phyloP scores from a whole-genome alignment of 2,888 invertebrate genomes.

The Pardosa pseudoannulata region DNA sequence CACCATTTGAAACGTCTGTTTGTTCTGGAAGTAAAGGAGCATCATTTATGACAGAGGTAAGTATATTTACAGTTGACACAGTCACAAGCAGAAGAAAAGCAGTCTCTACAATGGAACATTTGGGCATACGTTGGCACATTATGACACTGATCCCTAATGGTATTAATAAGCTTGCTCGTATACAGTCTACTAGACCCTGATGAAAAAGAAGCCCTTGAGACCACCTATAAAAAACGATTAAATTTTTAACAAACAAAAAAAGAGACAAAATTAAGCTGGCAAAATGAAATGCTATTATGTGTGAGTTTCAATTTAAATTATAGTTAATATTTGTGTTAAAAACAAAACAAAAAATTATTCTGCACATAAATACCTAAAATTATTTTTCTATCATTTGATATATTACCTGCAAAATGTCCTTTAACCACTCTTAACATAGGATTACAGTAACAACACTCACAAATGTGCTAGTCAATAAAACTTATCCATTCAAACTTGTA shows the following conservation, averaged over 20 bases:
- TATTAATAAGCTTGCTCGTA: conserved; percentile 86
- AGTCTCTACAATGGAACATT: conserved; percentile 92
- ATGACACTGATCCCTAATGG: conserved; percentile 88
- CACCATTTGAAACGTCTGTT: conserved; percentile 72
- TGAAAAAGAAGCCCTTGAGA: conserved; percentile 90
- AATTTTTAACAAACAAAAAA: no score
- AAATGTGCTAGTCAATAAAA: no score
- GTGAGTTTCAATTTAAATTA: no score
- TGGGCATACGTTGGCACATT: conserved; percentile 88
- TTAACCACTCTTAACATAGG: no score
- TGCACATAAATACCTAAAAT: no score
- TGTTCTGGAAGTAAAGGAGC: conserved; percentile 86
- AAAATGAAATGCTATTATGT: not conserved
- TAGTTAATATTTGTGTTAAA: no score
- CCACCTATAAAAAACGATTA: conserved; percentile 87
- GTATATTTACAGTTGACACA: conserved; percentile 92
- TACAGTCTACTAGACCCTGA: conserved; percentile 89
- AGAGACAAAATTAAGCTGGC: conserved; percentile 5
- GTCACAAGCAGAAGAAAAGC: conserved; percentile 91
- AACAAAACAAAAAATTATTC: no score
- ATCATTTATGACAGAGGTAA: conserved; percentile 89
- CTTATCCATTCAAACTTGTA: no score
- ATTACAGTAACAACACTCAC: no score
- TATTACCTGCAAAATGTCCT: no score
- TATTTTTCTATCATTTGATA: no score